Conservation (phyloP, 2,888 invertebrate species). For the Anaspis maculata region DNA sequence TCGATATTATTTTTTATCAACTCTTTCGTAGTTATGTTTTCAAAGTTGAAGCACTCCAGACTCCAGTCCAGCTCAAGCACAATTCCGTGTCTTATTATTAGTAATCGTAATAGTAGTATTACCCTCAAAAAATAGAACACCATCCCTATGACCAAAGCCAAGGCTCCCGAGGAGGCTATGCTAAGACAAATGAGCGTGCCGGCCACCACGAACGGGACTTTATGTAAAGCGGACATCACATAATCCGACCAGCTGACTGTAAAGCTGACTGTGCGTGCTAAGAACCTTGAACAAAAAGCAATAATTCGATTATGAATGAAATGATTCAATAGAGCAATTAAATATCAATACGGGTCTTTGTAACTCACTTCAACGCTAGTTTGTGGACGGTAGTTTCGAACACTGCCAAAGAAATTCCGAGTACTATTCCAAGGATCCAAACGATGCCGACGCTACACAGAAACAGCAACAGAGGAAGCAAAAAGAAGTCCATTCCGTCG, state of each 20-base stretch:
- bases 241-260: slow-evolving; percentile 51
- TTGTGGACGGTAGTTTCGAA: slow-evolving; percentile 64
- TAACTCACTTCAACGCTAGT: slow-evolving; percentile 52
- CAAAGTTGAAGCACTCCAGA: slow-evolving; percentile 5
- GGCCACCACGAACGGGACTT: slow-evolving; percentile 61
- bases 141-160: slow-evolving; percentile 57
- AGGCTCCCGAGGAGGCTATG: slow-evolving; percentile 63
- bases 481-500: slow-evolving; percentile 39
- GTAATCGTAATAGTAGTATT: no score
- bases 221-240: slow-evolving; percentile 56
- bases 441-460: slow-evolving; percentile 54
- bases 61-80: no score
- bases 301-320: no score
- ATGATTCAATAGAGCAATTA: no score
- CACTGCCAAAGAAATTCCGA: slow-evolving; percentile 52
- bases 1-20: no score
- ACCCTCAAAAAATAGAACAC: slow-evolving; percentile 65
- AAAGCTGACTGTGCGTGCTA: slow-evolving; percentile 44
- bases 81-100: no score
- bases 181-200: slow-evolving; percentile 55
- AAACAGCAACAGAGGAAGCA: slow-evolving; percentile 55
- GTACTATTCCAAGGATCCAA: slow-evolving; percentile 46
- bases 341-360: neutral
- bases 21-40: slow-evolving; percentile 13
- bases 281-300: slow-evolving; percentile 43